Evolutionary conservation across 2,888 invertebrate genomes (phyloP).

Genomic region (Eupithecia subfuscata): DNA sequence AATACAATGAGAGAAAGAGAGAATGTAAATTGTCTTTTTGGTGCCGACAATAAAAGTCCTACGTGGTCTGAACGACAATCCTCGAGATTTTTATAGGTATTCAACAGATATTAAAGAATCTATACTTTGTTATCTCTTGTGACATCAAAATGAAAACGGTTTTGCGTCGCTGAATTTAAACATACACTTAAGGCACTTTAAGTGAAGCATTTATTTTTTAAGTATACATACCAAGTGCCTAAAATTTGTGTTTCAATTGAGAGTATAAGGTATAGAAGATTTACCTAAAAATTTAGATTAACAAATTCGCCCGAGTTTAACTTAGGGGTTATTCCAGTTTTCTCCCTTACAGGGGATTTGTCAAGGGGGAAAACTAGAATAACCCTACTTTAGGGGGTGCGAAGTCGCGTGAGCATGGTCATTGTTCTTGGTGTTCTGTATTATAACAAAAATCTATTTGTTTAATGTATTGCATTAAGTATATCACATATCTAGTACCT

Average conservation of each 20-base stretch:
- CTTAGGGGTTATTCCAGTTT: too few relatives aligned
- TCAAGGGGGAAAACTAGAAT: too few relatives aligned
- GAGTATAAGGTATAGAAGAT: not conserved
- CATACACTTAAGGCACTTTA: not conserved
- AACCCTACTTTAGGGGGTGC: too few relatives aligned
- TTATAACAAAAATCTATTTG: not conserved
- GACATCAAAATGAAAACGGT: not conserved
- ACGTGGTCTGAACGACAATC: conserved; percentile 49
- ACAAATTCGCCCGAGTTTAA: not conserved
- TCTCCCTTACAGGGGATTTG: too few relatives aligned
- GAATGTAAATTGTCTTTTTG: conserved; percentile 46
- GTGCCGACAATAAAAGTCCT: conserved; percentile 52
- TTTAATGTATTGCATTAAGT: too few relatives aligned
- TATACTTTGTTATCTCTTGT: not conserved
- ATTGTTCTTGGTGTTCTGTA: not conserved
- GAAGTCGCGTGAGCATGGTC: not conserved
- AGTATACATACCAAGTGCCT: too few relatives aligned
- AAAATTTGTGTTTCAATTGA: not conserved
- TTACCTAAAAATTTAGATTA: not conserved
- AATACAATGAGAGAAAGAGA: conserved; percentile 19
- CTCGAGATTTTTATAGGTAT: conserved; percentile 29
- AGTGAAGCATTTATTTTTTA: too few relatives aligned
- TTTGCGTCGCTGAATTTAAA: conserved; percentile 6
- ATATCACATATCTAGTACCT: too few relatives aligned
- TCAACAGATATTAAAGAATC: conserved; percentile 27